Percentiles rank a stretch among this genome's conserved stretches.
These are phyloP conservation scores for Ambastaia sidthimunki DNA, from an alignment of 2,797 vertebrate genomes.

Conservation along the genomic window DNA sequence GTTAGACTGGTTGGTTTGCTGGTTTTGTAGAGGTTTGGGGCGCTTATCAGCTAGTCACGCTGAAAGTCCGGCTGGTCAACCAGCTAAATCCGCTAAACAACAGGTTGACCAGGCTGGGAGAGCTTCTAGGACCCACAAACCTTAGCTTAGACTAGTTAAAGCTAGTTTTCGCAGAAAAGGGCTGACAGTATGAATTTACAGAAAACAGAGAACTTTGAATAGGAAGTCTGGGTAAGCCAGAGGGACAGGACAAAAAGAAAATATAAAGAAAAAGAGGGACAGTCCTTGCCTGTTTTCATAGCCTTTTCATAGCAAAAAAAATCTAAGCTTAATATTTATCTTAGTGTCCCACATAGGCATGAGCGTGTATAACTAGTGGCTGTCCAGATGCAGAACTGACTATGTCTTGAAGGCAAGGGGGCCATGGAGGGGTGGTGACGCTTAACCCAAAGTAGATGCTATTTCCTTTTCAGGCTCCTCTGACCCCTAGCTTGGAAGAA, in stretches of 20 bases:
- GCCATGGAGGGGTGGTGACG: slow-evolving; percentile 20
- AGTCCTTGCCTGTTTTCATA: slow-evolving; percentile 10
- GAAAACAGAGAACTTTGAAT: slow-evolving; percentile 29
- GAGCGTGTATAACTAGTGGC: slow-evolving; percentile 65
- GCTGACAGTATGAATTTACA: slow-evolving; percentile 31
- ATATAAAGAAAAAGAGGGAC: slow-evolving; percentile 25
- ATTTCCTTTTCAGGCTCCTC: slow-evolving; percentile 73
- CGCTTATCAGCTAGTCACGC: background rate
- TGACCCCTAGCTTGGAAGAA: slow-evolving; percentile 67
- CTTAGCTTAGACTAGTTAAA: background rate
- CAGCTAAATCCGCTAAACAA: background rate
- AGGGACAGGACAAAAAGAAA: background rate
- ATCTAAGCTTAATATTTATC: slow-evolving; percentile 60
- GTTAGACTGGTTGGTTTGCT: background rate
- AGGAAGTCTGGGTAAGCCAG: slow-evolving; percentile 30
- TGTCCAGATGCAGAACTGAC: slow-evolving; percentile 57
- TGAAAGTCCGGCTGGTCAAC: background rate
- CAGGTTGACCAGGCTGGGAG: background rate
- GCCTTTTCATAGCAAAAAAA: slow-evolving; percentile 22
- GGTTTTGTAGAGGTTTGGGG: background rate
- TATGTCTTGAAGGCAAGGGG: slow-evolving; percentile 47
- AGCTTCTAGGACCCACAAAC: background rate
- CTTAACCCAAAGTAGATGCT: slow-evolving; percentile 62
- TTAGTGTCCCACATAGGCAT: slow-evolving; percentile 46
- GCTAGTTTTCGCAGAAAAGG: background rate